Conservation (phyloP, 1,140 invertebrate species). For the Hycleus phaleratus region DNA sequence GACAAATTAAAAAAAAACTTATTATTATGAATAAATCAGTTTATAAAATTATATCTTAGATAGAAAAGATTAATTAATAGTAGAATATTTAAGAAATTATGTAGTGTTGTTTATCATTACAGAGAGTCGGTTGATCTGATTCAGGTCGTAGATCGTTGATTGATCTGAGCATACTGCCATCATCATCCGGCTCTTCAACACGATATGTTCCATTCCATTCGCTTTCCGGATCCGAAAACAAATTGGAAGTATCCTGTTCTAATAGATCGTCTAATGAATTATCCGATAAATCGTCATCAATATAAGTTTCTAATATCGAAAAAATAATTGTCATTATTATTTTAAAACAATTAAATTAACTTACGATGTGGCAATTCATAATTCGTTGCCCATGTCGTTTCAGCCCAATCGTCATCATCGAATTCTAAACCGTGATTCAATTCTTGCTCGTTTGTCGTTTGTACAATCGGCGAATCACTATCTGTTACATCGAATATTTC, state of each 20-base stretch:
- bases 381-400: slow-evolving; percentile 29
- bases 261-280: slow-evolving; percentile 43
- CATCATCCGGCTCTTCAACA: slow-evolving; percentile 29
- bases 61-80: too few relatives aligned
- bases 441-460: slow-evolving; percentile 42
- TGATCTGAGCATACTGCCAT: background rate
- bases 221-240: slow-evolving; percentile 53
- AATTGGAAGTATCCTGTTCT: slow-evolving; percentile 39
- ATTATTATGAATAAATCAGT: too few relatives aligned
- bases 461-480: slow-evolving; percentile 44
- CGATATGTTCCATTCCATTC: slow-evolving; percentile 47
- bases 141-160: slow-evolving; percentile 23
- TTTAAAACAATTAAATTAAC: background rate
- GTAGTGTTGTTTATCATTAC: too few relatives aligned
- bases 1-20: too few relatives aligned
- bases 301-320: background rate
- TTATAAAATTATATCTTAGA: too few relatives aligned
- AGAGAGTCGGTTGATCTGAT: slow-evolving; percentile 17
- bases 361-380: slow-evolving; percentile 18
- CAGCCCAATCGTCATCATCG: slow-evolving; percentile 44
- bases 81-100: too few relatives aligned
- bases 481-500: slow-evolving; percentile 82
- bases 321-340: background rate
- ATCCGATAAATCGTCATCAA: slow-evolving; percentile 36
- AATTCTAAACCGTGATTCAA: slow-evolving; percentile 45